A percentile compares a stretch with the other conserved stretches of the same genome.
Conservation (phyloP, 2,888 invertebrate species). For the Hymenopus coronatus region DNA sequence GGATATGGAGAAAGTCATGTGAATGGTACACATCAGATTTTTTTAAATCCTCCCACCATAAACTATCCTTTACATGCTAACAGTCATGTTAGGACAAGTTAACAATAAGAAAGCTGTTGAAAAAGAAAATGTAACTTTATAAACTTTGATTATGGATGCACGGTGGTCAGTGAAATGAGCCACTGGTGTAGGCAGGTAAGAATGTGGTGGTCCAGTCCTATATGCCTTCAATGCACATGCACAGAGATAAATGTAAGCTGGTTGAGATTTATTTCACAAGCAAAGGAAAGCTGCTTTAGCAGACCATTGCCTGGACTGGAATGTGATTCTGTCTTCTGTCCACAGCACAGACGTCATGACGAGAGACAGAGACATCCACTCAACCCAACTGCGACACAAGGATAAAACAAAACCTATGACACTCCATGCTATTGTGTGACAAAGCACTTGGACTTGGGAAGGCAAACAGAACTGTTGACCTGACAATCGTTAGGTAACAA, state of each 20-base stretch:
- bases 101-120: too few species aligned
- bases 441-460: not conserved
- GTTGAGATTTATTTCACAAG: not conserved
- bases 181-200: not conserved
- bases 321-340: not conserved
- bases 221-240: not conserved
- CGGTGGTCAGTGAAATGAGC: too few species aligned
- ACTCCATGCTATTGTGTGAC: constrained; percentile 4
- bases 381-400: not conserved
- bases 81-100: too few species aligned
- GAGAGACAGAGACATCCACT: not conserved
- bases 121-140: too few species aligned
- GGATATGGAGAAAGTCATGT: too few species aligned
- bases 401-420: not conserved
- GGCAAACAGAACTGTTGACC: not conserved
- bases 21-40: too few species aligned
- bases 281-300: not conserved
- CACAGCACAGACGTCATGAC: not conserved
- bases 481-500: not conserved
- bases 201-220: not conserved
- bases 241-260: not conserved
- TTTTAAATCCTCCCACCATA: too few species aligned
- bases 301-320: not conserved
- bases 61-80: too few species aligned
- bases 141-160: too few species aligned